Conservation (phyloP, 1,140 invertebrate genomes). For the Drosophila bocqueti region DNA sequence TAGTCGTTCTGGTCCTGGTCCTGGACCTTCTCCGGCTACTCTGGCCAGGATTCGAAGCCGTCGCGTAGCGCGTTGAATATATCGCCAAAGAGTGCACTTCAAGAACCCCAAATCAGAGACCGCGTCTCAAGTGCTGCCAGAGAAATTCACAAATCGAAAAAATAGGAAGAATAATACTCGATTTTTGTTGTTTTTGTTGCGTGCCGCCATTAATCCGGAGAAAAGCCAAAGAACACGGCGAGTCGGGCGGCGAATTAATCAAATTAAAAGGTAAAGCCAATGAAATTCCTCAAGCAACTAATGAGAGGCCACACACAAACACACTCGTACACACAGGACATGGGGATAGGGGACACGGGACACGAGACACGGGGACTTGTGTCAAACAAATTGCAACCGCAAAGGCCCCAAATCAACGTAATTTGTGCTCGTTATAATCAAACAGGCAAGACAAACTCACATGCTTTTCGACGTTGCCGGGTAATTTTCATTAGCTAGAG, state of each 20-base stretch:
- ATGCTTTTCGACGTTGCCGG: conserved; percentile 13
- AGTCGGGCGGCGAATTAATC: conserved; percentile 46
- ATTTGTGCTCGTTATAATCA: conserved; percentile 71
- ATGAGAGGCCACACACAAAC: conserved; percentile 21
- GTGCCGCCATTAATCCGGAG: conserved; percentile 19
- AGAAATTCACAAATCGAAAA: neutral
- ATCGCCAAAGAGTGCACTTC: conserved; percentile 12
- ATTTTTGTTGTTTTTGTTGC: conserved; percentile 57
- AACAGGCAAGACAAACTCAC: conserved; percentile 35
- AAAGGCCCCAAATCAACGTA: conserved; percentile 62
- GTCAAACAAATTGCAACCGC: conserved; percentile 51
- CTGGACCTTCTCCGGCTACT: conserved; percentile 31
- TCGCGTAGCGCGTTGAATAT: conserved; percentile 31
- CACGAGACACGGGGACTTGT: conserved; percentile 4
- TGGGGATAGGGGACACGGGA: neutral
- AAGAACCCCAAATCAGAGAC: neutral
- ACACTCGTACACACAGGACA: neutral
- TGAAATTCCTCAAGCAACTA: conserved; percentile 41
- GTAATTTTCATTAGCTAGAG: conserved; percentile 60
- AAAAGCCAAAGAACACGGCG: conserved; percentile 5
- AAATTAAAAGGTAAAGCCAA: conserved; percentile 70
- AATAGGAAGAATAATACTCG: neutral
- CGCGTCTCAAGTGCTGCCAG: neutral
- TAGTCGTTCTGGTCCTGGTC: conserved; percentile 44
- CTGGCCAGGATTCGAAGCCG: conserved; percentile 6